phyloP scores from a whole-genome alignment of 1,140 invertebrate genomes.

The Caenorhabditis latens region DNA sequence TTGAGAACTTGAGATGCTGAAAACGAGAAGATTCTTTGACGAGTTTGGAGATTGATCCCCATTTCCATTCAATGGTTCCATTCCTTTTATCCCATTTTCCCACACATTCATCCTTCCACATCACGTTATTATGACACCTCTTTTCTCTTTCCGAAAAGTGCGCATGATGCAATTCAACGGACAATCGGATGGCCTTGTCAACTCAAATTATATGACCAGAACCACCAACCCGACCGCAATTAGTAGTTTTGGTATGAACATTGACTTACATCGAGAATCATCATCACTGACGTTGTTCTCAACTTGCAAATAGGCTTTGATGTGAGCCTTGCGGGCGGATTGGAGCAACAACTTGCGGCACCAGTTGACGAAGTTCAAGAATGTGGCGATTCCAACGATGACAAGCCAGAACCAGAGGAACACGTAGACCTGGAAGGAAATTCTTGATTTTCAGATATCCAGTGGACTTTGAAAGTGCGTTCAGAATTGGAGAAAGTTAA shows the following conservation, averaged over 20 bases:
- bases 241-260: conserved; percentile 35
- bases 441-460: too few relatives aligned
- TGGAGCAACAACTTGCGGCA: conserved; percentile 62
- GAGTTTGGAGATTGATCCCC: conserved; percentile 10
- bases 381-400: conserved; percentile 71
- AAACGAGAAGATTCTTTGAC: neutral
- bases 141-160: conserved; percentile 46
- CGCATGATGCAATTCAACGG: conserved; percentile 32
- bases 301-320: conserved; percentile 69
- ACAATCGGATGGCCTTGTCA: conserved; percentile 52
- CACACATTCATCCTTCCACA: neutral
- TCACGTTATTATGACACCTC: conserved; percentile 52
- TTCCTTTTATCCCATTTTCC: neutral
- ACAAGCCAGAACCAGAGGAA: conserved; percentile 79
- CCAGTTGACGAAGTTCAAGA: conserved; percentile 71
- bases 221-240: conserved; percentile 41
- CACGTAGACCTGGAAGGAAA: conserved; percentile 70
- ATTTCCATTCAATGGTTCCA: neutral
- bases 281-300: conserved; percentile 60
- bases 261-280: conserved; percentile 57
- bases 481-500: too few relatives aligned
- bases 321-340: conserved; percentile 62
- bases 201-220: conserved; percentile 49
- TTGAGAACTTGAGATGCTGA: conserved; percentile 66
- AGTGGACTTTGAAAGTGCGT: too few relatives aligned